Conservation (phyloP, 2,888 invertebrate species). For the Junonia oenone region DNA sequence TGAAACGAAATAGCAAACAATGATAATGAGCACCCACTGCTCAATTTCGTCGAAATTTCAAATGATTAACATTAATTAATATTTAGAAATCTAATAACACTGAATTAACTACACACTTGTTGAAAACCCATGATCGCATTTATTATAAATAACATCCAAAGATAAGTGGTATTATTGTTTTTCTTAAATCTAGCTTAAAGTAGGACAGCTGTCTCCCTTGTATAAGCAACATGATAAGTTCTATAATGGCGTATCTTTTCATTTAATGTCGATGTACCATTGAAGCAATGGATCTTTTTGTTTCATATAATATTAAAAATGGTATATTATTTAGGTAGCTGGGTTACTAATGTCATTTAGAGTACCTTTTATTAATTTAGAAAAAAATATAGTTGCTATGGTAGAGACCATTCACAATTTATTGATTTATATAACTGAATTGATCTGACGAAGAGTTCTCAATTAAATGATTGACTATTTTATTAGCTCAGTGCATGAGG, state of each 20-base stretch:
- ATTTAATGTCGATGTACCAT: background rate
- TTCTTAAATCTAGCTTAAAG: constrained; percentile 9
- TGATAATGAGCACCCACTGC: background rate
- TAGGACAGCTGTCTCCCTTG: constrained; percentile 15
- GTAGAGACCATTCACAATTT: background rate
- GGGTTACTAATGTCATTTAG: background rate
- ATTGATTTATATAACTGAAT: background rate
- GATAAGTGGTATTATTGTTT: background rate
- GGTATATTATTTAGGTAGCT: background rate
- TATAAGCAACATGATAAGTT: constrained; percentile 8
- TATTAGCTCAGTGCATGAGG: background rate
- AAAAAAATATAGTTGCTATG: background rate
- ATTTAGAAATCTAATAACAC: constrained; percentile 2
- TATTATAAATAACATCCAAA: constrained; percentile 1
- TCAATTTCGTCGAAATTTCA: background rate
- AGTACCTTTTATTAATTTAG: background rate
- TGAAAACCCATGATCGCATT: background rate
- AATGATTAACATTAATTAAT: background rate
- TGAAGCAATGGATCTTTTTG: background rate
- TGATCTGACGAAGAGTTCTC: background rate
- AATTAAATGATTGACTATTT: background rate
- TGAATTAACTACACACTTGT: background rate
- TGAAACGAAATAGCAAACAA: constrained; percentile 1
- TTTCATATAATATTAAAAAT: background rate
- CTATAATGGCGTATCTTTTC: background rate